Evolutionary conservation across 1,140 invertebrate genomes (phyloP).

Genomic region (Bombus balteatus): DNA sequence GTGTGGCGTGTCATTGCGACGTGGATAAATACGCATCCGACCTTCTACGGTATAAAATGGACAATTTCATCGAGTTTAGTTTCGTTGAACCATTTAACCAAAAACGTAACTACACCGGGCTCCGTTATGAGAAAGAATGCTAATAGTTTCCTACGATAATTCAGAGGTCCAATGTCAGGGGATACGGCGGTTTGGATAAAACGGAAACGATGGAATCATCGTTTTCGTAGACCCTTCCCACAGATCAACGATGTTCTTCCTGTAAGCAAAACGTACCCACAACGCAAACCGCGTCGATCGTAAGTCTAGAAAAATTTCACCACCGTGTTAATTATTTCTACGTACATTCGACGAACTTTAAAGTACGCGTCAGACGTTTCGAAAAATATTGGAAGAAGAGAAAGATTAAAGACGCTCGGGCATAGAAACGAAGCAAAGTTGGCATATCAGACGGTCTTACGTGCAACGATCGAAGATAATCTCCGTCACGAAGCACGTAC

Average conservation of each 20-base stretch:
- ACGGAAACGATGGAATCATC: neutral
- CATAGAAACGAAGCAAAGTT: neutral
- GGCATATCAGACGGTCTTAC: neutral
- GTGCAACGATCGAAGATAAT: slow-evolving; percentile 60
- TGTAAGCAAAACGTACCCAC: neutral
- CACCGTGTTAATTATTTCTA: too few relatives aligned
- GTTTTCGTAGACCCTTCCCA: neutral
- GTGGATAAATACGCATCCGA: neutral
- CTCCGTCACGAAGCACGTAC: slow-evolving; percentile 45
- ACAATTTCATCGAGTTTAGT: neutral
- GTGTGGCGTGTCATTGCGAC: accelerated
- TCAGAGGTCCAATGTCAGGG: neutral
- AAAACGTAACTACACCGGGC: neutral
- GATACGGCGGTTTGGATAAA: neutral
- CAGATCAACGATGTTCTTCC: neutral
- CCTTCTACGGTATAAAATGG: neutral
- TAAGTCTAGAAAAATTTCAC: neutral
- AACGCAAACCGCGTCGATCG: neutral
- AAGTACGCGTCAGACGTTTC: neutral
- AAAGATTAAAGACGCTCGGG: neutral
- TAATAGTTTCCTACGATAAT: slow-evolving; percentile 25
- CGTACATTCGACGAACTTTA: too few relatives aligned
- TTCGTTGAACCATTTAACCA: neutral
- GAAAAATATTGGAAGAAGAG: neutral
- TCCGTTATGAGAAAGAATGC: neutral